Percentiles rank a stretch among this genome's conserved stretches.
Evolutionary conservation across 2,797 vertebrate genomes (phyloP).

Genomic region (Natrix natrix): DNA sequence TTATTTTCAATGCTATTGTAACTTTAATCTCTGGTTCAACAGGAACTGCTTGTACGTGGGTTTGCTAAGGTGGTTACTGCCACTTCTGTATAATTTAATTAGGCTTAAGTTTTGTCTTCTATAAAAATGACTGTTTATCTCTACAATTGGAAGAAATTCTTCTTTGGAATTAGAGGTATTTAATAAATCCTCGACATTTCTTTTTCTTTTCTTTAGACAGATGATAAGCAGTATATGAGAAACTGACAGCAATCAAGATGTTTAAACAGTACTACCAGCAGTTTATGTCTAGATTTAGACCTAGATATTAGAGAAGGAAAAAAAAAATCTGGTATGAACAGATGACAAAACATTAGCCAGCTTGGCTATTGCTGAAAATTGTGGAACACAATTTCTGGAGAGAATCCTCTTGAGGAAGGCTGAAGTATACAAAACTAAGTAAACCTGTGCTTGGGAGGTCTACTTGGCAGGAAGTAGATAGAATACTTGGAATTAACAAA

Average conservation of each 20-base stretch:
- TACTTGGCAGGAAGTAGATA: background rate
- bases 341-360: background rate
- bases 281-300: conserved; percentile 22
- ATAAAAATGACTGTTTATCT: background rate
- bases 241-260: conserved; percentile 6
- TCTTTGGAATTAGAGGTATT: conserved; percentile 13
- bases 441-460: background rate
- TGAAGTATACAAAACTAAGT: background rate
- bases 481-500: background rate
- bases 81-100: rapidly evolving
- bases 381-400: background rate
- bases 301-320: background rate
- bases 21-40: background rate
- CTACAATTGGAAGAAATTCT: background rate
- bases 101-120: background rate
- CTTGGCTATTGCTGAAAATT: background rate
- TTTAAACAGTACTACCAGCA: conserved; percentile 16
- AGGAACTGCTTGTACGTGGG: background rate
- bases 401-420: background rate
- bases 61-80: background rate
- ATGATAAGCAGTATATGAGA: conserved; percentile 4
- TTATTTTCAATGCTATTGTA: background rate
- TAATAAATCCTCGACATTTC: background rate
- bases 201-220: background rate
- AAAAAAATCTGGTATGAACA: background rate